Percentiles rank a stretch among this genome's conserved stretches.
Evolutionary conservation across 2,888 invertebrate genomes (phyloP).

Genomic region (Erebia aethiops): DNA sequence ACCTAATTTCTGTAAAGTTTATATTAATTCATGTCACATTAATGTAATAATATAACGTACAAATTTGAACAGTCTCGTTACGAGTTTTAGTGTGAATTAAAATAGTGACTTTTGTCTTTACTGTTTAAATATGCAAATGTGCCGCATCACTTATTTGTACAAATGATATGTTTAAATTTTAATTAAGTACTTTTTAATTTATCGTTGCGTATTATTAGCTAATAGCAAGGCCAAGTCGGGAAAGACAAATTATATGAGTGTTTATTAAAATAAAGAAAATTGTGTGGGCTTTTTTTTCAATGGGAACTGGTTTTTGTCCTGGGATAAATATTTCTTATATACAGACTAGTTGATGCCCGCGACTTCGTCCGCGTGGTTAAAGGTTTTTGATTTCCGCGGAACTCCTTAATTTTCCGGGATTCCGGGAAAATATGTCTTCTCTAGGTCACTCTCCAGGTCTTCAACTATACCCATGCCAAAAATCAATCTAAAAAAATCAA

Average conservation of each 20-base stretch:
- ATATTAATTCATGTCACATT: slow-evolving; percentile 4
- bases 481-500: no score
- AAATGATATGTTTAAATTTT: slow-evolving; percentile 11
- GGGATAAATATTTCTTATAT: no score
- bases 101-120: slow-evolving; percentile 8
- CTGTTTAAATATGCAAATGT: slow-evolving; percentile 9
- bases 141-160: slow-evolving; percentile 12
- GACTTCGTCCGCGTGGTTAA: no score
- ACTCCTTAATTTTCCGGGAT: no score
- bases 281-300: no score
- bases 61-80: slow-evolving; percentile 10
- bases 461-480: no score
- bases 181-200: slow-evolving; percentile 5
- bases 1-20: neutral
- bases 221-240: slow-evolving; percentile 34
- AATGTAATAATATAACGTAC: slow-evolving; percentile 7
- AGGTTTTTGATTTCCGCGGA: no score
- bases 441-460: no score
- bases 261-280: neutral
- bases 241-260: neutral
- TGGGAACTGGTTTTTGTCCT: no score
- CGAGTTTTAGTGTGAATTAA: slow-evolving; percentile 4
- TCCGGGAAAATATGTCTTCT: no score
- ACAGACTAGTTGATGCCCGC: no score
- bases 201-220: slow-evolving; percentile 14